A percentile compares a stretch with the other conserved stretches of the same genome.
These are phyloP conservation scores for Orthosia gothica DNA, from an alignment of 2,888 invertebrate genomes.

Conservation along the genomic window DNA sequence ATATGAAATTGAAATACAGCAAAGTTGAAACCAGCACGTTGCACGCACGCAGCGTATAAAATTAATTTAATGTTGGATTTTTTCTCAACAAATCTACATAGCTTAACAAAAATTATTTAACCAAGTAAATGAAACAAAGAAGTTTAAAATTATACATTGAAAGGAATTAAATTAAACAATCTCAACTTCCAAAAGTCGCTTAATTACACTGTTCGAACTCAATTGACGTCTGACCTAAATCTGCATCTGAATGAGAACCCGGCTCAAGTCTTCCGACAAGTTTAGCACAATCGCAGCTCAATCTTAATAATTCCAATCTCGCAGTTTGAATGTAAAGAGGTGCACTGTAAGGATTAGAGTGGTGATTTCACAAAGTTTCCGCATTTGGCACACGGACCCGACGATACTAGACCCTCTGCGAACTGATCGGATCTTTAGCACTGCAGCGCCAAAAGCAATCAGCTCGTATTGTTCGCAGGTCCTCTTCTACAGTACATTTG, in stretches of 20 bases:
- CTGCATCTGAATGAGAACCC: slow-evolving; percentile 87
- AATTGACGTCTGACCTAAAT: slow-evolving; percentile 88
- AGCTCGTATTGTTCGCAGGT: slow-evolving; percentile 12
- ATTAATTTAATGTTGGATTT: background rate
- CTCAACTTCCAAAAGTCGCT: slow-evolving; percentile 81
- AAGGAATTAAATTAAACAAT: slow-evolving; percentile 77
- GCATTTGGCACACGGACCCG: slow-evolving; percentile 68
- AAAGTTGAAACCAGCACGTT: slow-evolving; percentile 16
- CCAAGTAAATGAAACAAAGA: slow-evolving; percentile 42
- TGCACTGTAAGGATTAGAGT: slow-evolving; percentile 83
- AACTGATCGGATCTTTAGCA: slow-evolving; percentile 65
- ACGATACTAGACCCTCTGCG: slow-evolving; percentile 59
- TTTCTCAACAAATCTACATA: slow-evolving; percentile 11
- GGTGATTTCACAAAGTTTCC: slow-evolving; percentile 86
- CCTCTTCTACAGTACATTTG: background rate
- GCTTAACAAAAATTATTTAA: slow-evolving; percentile 25
- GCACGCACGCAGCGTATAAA: no score
- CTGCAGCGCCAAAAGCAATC: slow-evolving; percentile 37
- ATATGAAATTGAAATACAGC: slow-evolving; percentile 21
- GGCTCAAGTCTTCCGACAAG: slow-evolving; percentile 83
- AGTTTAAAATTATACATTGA: slow-evolving; percentile 37
- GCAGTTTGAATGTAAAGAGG: slow-evolving; percentile 85
- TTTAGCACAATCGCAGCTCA: slow-evolving; percentile 86
- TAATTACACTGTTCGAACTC: slow-evolving; percentile 86
- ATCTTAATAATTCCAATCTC: slow-evolving; percentile 89